A percentile compares a stretch with the other conserved stretches of the same genome.
phyloP scores from a whole-genome alignment of 2,113 vertebrate species.

The Hoplias malabaricus region DNA sequence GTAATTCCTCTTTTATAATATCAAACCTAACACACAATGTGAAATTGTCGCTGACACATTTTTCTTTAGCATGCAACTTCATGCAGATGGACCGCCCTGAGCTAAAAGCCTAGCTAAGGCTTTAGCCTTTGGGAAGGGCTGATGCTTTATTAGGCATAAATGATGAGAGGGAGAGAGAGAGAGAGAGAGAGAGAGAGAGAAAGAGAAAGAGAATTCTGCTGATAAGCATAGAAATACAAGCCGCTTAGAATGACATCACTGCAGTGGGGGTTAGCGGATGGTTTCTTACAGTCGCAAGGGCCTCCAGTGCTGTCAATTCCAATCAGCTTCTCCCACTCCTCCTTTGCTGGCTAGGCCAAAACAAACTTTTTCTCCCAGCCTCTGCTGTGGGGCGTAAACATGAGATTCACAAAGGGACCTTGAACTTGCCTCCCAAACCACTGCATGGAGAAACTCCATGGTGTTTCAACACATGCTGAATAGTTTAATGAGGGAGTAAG shows the following conservation, averaged over 20 bases:
- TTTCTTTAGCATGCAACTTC: background rate
- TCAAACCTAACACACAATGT: background rate
- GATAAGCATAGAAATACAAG: background rate
- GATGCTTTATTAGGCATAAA: background rate
- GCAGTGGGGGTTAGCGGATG: background rate
- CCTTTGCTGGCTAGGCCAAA: background rate
- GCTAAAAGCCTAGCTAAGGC: background rate
- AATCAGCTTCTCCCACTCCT: conserved; percentile 4
- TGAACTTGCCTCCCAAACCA: background rate
- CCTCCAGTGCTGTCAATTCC: conserved; percentile 26
- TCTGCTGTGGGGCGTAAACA: background rate
- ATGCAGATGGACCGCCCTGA: background rate
- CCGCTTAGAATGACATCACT: background rate
- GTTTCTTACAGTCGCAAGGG: background rate
- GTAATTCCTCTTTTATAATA: background rate
- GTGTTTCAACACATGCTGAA: background rate
- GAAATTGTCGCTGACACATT: background rate
- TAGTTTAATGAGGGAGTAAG: background rate
- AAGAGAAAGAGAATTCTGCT: background rate
- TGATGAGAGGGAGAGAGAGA: background rate
- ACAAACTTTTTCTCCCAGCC: background rate
- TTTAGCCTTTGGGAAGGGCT: background rate
- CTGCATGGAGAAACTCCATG: background rate
- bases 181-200: background rate
- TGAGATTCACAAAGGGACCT: background rate